These are phyloP conservation scores for Epinephelus awoara DNA, from an alignment of 2,797 vertebrate genomes.

Conservation along the genomic window DNA sequence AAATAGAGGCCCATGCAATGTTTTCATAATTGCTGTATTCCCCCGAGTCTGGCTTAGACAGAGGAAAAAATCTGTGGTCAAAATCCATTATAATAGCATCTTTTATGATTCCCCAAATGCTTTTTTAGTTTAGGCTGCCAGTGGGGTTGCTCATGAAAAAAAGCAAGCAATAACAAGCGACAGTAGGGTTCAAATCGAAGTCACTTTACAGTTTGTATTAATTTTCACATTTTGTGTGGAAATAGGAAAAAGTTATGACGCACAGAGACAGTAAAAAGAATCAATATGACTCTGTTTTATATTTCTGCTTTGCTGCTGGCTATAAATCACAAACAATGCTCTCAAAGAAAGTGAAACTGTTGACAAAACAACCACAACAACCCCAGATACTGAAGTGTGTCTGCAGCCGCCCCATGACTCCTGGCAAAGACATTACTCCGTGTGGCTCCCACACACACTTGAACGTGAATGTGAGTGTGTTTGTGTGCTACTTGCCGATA, in stretches of 20 bases:
- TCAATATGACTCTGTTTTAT: constrained; percentile 71
- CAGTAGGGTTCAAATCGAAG: constrained; percentile 75
- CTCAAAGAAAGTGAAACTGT: constrained; percentile 74
- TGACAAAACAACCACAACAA: constrained; percentile 72
- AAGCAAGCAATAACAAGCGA: constrained; percentile 64
- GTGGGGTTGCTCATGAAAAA: constrained; percentile 66
- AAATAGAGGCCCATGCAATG: constrained; percentile 40
- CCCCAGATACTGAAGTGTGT: constrained; percentile 64
- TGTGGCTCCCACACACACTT: constrained; percentile 56
- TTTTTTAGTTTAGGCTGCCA: constrained; percentile 68
- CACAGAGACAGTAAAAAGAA: constrained; percentile 66
- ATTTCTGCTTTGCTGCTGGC: constrained; percentile 73
- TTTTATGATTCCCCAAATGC: constrained; percentile 73
- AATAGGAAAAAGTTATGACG: constrained; percentile 70
- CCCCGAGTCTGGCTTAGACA: constrained; percentile 50
- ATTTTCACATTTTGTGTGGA: constrained; percentile 69
- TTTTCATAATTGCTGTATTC: constrained; percentile 73
- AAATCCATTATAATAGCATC: constrained; percentile 69
- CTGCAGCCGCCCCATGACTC: constrained; percentile 74
- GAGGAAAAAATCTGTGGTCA: constrained; percentile 61
- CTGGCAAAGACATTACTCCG: constrained; percentile 67
- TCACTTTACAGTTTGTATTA: constrained; percentile 73
- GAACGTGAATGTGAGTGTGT: constrained; percentile 59
- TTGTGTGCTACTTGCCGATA: constrained; percentile 62
- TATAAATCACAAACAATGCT: constrained; percentile 68